Evolutionary conservation across 2,797 vertebrate species (phyloP).

Genomic region (Pseudomugil gertrudae): DNA sequence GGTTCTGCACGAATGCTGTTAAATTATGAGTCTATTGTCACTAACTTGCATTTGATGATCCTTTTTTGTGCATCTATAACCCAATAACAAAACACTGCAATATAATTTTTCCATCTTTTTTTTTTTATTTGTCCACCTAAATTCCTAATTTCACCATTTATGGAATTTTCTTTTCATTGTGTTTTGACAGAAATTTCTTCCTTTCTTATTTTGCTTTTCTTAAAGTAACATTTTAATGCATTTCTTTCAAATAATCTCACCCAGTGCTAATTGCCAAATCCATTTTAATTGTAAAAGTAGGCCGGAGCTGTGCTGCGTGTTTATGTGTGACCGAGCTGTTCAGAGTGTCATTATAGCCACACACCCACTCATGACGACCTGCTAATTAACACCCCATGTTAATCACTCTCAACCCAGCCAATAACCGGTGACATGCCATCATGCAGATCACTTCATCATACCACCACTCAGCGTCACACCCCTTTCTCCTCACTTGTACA

Average conservation of each 20-base stretch:
- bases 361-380: constrained; percentile 72
- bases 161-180: constrained; percentile 19
- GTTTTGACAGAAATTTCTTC: constrained; percentile 28
- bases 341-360: constrained; percentile 67
- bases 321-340: constrained; percentile 62
- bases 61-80: background rate
- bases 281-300: constrained; percentile 56
- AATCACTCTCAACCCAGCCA: constrained; percentile 81
- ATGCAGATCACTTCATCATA: constrained; percentile 73
- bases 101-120: background rate
- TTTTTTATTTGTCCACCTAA: background rate
- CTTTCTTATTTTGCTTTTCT: constrained; percentile 16
- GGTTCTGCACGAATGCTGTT: constrained; percentile 24
- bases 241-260: constrained; percentile 44
- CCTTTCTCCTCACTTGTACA: constrained; percentile 35
- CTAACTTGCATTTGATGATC: constrained; percentile 11
- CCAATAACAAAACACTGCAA: background rate
- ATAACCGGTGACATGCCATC: constrained; percentile 77
- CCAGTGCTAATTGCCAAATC: constrained; percentile 56
- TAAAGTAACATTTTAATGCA: constrained; percentile 36
- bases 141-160: constrained; percentile 3
- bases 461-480: constrained; percentile 56
- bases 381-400: constrained; percentile 83
- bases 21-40: constrained; percentile 15
- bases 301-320: constrained; percentile 41